These are phyloP conservation scores for Hylaeus volcanicus DNA, from an alignment of 1,140 invertebrate species.

Conservation along the genomic window DNA sequence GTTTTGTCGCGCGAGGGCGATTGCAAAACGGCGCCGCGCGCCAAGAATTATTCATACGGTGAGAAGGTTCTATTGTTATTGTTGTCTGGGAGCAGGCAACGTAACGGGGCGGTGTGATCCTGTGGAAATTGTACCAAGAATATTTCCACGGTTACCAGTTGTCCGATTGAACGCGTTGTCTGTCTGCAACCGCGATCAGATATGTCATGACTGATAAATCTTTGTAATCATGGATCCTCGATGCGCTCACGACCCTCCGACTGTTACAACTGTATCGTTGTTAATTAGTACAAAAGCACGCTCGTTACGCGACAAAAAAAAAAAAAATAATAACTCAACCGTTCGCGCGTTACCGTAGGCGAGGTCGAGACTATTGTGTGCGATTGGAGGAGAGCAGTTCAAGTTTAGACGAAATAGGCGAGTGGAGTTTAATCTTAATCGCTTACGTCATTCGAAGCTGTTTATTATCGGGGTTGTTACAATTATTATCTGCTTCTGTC, in stretches of 20 bases:
- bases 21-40: constrained; percentile 52
- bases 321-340: background rate
- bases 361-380: background rate
- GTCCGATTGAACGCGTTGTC: constrained; percentile 21
- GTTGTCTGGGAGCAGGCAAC: constrained; percentile 26
- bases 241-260: background rate
- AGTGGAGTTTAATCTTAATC: too few species aligned
- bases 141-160: constrained; percentile 24
- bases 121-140: constrained; percentile 50
- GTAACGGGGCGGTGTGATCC: constrained; percentile 3
- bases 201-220: constrained; percentile 41
- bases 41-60: constrained; percentile 42
- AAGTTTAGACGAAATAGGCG: background rate
- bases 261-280: constrained; percentile 12
- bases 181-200: constrained; percentile 25
- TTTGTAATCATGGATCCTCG: constrained; percentile 10
- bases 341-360: too few species aligned
- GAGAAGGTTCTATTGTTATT: constrained; percentile 41
- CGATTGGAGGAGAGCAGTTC: background rate
- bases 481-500: too few species aligned
- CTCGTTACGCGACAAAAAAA: background rate
- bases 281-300: background rate
- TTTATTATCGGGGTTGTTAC: too few species aligned
- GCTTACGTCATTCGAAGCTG: too few species aligned
- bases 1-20: constrained; percentile 25